These are phyloP conservation scores for Gadus chalcogrammus DNA, from an alignment of 2,113 vertebrate species.

Conservation along the genomic window DNA sequence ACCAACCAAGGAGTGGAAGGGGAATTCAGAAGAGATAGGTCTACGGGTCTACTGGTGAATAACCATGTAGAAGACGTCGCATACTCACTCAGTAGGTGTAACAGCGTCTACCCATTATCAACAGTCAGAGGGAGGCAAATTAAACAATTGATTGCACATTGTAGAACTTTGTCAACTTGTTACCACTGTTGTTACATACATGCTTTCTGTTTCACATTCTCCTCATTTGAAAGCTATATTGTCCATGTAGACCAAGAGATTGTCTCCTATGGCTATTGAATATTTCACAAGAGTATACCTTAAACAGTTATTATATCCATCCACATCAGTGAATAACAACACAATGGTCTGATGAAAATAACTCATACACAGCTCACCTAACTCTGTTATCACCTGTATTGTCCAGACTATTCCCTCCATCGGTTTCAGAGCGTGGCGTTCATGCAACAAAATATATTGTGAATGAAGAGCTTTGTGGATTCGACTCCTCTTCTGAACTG, in stretches of 20 bases:
- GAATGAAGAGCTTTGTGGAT: background rate
- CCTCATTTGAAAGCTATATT: constrained; percentile 27
- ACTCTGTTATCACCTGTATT: no score
- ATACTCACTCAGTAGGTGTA: constrained; percentile 28
- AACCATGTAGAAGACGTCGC: no score
- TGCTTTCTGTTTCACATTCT: constrained; percentile 11
- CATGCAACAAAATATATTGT: no score
- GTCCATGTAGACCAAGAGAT: constrained; percentile 14
- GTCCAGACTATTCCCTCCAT: no score
- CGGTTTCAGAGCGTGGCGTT: no score
- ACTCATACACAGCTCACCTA: no score
- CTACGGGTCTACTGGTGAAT: no score
- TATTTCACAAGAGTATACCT: constrained; percentile 9
- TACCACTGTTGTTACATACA: constrained; percentile 24
- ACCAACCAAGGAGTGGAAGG: constrained; percentile 38
- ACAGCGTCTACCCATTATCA: constrained; percentile 27
- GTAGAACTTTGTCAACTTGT: constrained; percentile 20
- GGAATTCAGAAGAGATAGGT: background rate
- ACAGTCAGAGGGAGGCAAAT: constrained; percentile 21
- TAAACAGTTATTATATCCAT: background rate
- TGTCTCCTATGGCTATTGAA: background rate
- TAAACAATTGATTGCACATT: constrained; percentile 26
- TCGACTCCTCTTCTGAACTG: constrained; percentile 7
- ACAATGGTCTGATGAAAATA: background rate
- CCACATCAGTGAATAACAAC: background rate